Evolutionary conservation across 2,888 invertebrate genomes (phyloP).

Genomic region (Campoplex capitator): DNA sequence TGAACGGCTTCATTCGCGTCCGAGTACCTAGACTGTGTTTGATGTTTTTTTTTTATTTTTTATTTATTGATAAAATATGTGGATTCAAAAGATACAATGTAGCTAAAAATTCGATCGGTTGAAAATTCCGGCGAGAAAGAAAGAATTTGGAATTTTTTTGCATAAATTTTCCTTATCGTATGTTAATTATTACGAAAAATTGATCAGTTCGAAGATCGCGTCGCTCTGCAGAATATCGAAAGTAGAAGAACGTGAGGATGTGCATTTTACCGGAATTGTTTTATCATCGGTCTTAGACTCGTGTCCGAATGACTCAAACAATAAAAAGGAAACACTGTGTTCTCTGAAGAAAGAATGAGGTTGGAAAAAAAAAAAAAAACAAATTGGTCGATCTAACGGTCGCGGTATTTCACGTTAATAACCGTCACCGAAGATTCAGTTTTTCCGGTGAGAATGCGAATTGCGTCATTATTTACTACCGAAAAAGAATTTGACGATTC

Average conservation of each 20-base stretch:
- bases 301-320: neutral
- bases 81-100: neutral
- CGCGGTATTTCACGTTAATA: constrained; percentile 20
- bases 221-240: neutral
- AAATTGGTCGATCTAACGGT: constrained; percentile 35
- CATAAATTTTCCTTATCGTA: neutral
- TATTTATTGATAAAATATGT: neutral
- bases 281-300: neutral
- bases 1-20: neutral
- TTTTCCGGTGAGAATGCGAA: constrained; percentile 16
- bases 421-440: neutral
- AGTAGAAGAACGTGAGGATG: neutral
- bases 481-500: constrained; percentile 5
- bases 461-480: constrained; percentile 23
- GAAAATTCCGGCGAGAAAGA: neutral
- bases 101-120: neutral
- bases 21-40: neutral
- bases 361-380: constrained; percentile 1
- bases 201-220: neutral
- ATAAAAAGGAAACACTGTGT: neutral
- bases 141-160: neutral
- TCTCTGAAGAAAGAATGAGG: neutral
- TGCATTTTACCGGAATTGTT: neutral
- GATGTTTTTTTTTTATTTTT: neutral
- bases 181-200: neutral